Evolutionary conservation across 2,113 vertebrate genomes (phyloP), one percentile per base, ranked within the genome.

Genomic region (Barbus barbus): DNA sequence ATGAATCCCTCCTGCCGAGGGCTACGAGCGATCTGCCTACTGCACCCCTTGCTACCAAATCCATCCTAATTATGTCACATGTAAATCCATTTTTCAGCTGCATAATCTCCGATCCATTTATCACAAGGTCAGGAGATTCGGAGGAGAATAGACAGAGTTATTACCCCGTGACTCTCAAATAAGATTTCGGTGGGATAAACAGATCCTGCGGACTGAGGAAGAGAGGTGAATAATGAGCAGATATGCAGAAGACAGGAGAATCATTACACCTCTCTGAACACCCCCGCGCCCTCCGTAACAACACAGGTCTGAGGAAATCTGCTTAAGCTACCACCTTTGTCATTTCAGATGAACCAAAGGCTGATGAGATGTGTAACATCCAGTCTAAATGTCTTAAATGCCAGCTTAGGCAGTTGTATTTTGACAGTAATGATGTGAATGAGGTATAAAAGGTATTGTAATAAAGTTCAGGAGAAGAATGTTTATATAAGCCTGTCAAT

Each of bases 1-100:
- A 88, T 77, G 38, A 88, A 88, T 86, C 51, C 60, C 31, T 36
- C 58, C 61, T 81, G 84, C 84, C 12, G 77, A 83, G 58, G 38
- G 69, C 69, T 51, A 31, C 41, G 31, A 80, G 81, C 41, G 44
- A 51, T 53, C 61, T 67, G 24, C 78, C 77, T 79, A 69, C 78
- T 69, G 20, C 78, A 48, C 75, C 58, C 67, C 73, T n/a, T 84
- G 81, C 51, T 61, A 86, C 84, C 77, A 86, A 84, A 86, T 88
- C 84, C 84, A 86, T 88, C 84, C 71, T 83, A 74, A 88, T 88
- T 88, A 83, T 86, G 84, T 63, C 81, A 72, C 81, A 86, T 72
- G 72, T 88, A 86, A 82, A 86, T 81, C 77, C 77, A 88, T 88
- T 88, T 86, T 82, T 88, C 87, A 86, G 77, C 58, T 79, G 73